Evolutionary conservation across 2,797 vertebrate genomes (phyloP).

Genomic region (Cirrhinus molitorella): DNA sequence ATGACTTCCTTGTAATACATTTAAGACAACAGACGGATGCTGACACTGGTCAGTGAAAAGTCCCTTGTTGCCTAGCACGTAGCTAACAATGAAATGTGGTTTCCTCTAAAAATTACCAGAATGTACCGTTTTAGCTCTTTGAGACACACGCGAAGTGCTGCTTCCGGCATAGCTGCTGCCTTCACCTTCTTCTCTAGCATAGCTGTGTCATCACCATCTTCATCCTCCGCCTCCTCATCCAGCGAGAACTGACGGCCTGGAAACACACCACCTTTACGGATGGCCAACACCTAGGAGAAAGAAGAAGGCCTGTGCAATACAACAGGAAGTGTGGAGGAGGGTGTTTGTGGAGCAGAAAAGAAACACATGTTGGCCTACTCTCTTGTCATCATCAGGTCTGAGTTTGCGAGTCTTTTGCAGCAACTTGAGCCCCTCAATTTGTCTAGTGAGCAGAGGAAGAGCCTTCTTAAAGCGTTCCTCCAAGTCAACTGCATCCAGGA

Average conservation of each 20-base stretch:
- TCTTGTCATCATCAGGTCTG: conserved; percentile 88
- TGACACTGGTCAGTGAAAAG: background rate
- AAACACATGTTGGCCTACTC: conserved; percentile 73
- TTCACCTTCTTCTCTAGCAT: conserved; percentile 90
- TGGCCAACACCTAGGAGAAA: conserved; percentile 80
- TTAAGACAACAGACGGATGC: background rate
- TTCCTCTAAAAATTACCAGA: background rate
- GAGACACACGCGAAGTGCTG: conserved; percentile 90
- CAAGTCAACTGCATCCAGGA: conserved; percentile 91
- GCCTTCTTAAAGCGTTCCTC: conserved; percentile 94
- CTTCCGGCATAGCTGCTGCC: conserved; percentile 89
- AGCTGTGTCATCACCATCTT: conserved; percentile 88
- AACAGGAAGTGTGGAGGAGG: background rate
- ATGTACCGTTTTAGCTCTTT: conserved; percentile 94
- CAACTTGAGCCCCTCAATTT: conserved; percentile 94
- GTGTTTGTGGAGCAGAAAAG: background rate
- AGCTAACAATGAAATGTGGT: conserved; percentile 3
- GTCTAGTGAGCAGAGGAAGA: conserved; percentile 90
- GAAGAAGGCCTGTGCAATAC: background rate
- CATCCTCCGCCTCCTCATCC: conserved; percentile 92
- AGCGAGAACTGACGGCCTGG: conserved; percentile 79
- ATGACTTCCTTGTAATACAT: background rate
- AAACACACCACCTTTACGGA: conserved; percentile 80
- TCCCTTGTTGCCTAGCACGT: background rate
- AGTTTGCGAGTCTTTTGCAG: conserved; percentile 91